Evolutionary conservation across 53 echinoderm and acorn worm genomes (phyloP), one percentile per base, ranked within the genome.

Genomic region (Actinopyga echinites): DNA sequence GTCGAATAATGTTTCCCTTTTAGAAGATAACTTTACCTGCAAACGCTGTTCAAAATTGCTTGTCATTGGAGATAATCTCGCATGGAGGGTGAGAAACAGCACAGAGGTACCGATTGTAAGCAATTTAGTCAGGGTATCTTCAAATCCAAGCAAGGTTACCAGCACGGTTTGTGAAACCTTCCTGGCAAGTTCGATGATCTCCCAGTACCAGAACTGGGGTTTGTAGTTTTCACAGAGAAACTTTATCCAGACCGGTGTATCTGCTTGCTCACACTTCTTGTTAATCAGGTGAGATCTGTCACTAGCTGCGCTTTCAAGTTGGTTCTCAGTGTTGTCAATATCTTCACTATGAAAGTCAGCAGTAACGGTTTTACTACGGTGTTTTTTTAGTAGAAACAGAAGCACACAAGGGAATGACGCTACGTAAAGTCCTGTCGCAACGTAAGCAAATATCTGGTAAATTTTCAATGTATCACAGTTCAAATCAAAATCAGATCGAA

Each of bases 211-310:
- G 38, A 67, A 67, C 8, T 40, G 40, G 6, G 40, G 40, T 10
- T 40, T 40, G 36, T 36, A 67, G 23, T 67, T 67, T 38, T 67
- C 67, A 67, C 67, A 67, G 67, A 67, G 67, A 67, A 67, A 40
- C 36, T 67, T 67, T 8, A 67, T 35, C 67, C 67, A 67, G 34
- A 67, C 67, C 10, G 67, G 67, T 17, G 34, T 35, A 38, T 40
- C 40, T 8, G 6, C 40, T 40, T 40, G 2, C 10, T 40, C 10
- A 10, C 40, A 40, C 7, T 40, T 1, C 8, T 40, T 40, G 40
- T 10, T 40, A 40, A 40, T 3, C 2, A 40, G 40, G 10, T 10
- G 10, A 40, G 40, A 40, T 40, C 6, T 40, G 7, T 40, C 40
- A 40, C 40, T 40, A 7, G 10, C 40, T 0, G 40, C 40, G 10